Percentiles rank a stretch among this genome's conserved stretches.
Conservation (phyloP, 2,888 invertebrate genomes). For the Melinopterus prodromus region DNA sequence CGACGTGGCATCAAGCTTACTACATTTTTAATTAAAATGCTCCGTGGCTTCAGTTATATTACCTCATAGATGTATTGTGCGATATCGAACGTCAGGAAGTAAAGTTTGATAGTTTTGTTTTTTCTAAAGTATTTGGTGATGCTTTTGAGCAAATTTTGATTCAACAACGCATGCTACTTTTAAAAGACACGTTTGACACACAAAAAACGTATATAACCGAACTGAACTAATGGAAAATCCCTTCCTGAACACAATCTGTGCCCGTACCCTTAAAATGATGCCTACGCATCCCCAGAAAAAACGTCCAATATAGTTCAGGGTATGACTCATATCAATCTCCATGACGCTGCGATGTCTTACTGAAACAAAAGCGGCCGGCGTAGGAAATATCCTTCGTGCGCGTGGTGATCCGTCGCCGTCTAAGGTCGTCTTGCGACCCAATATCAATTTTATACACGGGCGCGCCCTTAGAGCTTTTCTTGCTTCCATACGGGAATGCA, state of each 20-base stretch:
- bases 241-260: background rate
- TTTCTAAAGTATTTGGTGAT: too few species aligned
- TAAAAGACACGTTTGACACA: background rate
- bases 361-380: background rate
- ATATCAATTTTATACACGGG: background rate
- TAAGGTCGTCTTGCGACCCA: background rate
- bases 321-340: background rate
- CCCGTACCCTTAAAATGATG: background rate
- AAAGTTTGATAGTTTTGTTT: too few species aligned
- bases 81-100: too few species aligned
- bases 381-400: background rate
- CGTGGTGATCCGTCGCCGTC: background rate
- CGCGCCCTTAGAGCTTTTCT: background rate
- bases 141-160: too few species aligned
- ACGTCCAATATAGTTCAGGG: background rate
- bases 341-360: background rate
- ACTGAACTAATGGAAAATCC: background rate
- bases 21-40: constrained; percentile 20
- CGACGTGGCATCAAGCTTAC: background rate
- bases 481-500: background rate
- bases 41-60: constrained; percentile 12
- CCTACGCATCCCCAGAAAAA: background rate
- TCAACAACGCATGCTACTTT: background rate
- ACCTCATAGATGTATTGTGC: background rate
- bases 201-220: background rate